Conservation (phyloP, 2,797 vertebrate species). For the Sylvilagus floridanus region DNA sequence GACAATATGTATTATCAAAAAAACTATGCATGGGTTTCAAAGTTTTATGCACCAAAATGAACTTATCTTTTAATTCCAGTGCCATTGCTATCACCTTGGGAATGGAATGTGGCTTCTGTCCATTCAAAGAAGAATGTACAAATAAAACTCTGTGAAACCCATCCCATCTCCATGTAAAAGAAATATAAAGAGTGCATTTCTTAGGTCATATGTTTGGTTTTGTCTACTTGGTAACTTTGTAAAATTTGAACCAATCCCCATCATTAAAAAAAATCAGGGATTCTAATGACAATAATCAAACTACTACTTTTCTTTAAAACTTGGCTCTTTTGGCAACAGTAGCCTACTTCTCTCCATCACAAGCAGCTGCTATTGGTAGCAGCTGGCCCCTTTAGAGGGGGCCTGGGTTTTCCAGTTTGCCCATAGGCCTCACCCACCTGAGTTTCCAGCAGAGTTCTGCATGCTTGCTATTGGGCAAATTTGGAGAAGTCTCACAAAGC, state of each 20-base stretch:
- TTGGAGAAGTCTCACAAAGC: conserved; percentile 55
- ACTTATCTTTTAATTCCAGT: no score
- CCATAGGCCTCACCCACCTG: background rate
- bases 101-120: background rate
- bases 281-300: background rate
- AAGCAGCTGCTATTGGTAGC: background rate
- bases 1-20: no score
- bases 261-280: background rate
- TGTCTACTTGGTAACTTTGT: background rate
- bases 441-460: background rate
- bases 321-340: background rate
- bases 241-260: background rate
- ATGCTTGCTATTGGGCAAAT: background rate
- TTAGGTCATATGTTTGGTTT: background rate
- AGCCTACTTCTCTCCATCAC: background rate
- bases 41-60: no score
- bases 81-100: background rate
- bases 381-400: background rate
- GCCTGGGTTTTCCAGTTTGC: background rate
- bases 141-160: background rate
- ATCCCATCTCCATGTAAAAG: background rate
- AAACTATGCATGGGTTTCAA: no score
- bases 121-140: background rate
- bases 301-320: conserved; percentile 27
- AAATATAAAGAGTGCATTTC: background rate